Percentiles rank a stretch among this genome's conserved stretches.
phyloP scores from a whole-genome alignment of 2,113 vertebrate species.

The Catharus bicknelli region DNA sequence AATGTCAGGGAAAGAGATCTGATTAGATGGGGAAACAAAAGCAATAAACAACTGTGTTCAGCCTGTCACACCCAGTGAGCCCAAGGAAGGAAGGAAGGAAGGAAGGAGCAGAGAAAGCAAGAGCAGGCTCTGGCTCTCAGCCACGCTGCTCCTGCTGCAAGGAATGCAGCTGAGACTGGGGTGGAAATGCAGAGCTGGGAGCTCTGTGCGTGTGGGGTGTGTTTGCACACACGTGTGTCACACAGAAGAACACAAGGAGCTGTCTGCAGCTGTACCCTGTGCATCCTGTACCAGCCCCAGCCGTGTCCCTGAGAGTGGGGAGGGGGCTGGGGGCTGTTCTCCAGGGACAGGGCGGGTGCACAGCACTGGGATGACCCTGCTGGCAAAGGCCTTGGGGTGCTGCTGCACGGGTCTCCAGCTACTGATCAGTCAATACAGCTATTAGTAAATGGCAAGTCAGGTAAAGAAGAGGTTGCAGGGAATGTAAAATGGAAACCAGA shows the following conservation, averaged over 20 bases:
- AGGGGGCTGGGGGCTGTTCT: fast-evolving
- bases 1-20: conserved; percentile 30
- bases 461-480: not conserved
- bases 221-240: not conserved
- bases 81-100: not conserved
- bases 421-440: not conserved
- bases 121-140: not conserved
- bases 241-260: not conserved
- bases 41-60: not conserved
- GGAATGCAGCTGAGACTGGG: not conserved
- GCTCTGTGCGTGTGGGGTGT: not conserved
- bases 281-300: fast-evolving
- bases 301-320: not conserved
- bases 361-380: not conserved
- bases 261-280: not conserved
- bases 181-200: not conserved
- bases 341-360: fast-evolving
- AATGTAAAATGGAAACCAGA: not conserved
- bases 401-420: not conserved
- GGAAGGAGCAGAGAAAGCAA: not conserved
- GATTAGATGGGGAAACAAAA: conserved; percentile 45
- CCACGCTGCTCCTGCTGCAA: not conserved
- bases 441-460: not conserved
- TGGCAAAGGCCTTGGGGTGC: not conserved
- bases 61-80: not conserved